phyloP scores from a whole-genome alignment of 2,113 vertebrate genomes.

The Lathamus discolor region DNA sequence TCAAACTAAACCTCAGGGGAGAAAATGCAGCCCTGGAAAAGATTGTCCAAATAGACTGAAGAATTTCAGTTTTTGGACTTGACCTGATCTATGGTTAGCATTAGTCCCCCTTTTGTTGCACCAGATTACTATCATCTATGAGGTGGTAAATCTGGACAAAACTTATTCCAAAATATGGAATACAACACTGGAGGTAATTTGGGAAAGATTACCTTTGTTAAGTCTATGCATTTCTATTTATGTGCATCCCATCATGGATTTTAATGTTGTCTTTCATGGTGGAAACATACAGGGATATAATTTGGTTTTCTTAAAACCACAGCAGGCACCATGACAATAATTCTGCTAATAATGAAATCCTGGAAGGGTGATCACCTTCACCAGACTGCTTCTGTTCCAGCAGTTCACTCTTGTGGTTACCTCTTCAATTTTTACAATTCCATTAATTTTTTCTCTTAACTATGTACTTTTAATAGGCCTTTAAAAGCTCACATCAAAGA shows the following conservation, averaged over 20 bases:
- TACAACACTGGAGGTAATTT: not conserved
- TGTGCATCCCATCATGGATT: not conserved
- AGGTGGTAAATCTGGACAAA: not conserved
- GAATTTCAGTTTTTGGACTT: not conserved
- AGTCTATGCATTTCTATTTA: not conserved
- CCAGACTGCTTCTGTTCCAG: not conserved
- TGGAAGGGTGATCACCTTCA: not conserved
- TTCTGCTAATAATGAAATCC: not conserved
- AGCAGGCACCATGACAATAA: not conserved
- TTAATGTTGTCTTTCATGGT: not conserved
- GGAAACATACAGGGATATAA: not conserved
- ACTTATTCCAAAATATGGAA: not conserved
- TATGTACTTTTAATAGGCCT: not conserved
- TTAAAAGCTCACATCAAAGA: constrained; percentile 5
- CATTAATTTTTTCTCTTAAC: not conserved
- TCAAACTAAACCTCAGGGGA: not conserved
- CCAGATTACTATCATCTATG: not conserved
- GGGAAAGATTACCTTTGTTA: not conserved
- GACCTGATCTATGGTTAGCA: not conserved
- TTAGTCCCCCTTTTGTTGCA: not conserved
- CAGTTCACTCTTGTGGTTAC: not conserved
- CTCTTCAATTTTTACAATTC: not conserved
- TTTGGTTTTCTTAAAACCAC: not conserved
- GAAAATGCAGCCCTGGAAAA: not conserved
- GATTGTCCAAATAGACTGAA: not conserved